phyloP scores from a whole-genome alignment of 2,797 vertebrate genomes.

The Anguilla marmorata region DNA sequence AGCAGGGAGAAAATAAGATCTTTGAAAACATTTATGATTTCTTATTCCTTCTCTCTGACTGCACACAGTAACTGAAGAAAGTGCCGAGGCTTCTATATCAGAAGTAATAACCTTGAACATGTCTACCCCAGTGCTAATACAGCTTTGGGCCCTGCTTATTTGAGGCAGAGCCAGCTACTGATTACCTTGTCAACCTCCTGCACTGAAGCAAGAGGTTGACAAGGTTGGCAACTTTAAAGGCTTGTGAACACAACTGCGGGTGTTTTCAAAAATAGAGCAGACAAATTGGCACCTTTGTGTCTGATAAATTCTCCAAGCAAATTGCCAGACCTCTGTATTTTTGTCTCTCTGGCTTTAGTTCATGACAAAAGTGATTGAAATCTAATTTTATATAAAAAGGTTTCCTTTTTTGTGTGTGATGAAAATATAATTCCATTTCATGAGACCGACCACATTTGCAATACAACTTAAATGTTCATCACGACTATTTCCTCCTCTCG shows the following conservation, averaged over 20 bases:
- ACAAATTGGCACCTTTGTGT: slow-evolving; percentile 54
- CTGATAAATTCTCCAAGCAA: slow-evolving; percentile 49
- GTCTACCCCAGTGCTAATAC: slow-evolving; percentile 65
- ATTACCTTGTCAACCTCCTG: slow-evolving; percentile 65
- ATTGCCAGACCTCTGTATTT: slow-evolving; percentile 41
- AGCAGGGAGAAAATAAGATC: slow-evolving; percentile 48
- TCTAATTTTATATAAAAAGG: neutral
- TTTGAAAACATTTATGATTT: slow-evolving; percentile 47
- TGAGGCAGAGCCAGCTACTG: slow-evolving; percentile 59
- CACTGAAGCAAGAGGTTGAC: slow-evolving; percentile 41
- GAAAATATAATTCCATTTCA: neutral
- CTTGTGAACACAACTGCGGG: slow-evolving; percentile 38
- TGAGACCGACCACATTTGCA: neutral
- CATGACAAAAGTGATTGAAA: slow-evolving; percentile 34
- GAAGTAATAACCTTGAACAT: slow-evolving; percentile 71
- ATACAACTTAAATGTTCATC: neutral
- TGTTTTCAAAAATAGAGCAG: slow-evolving; percentile 49
- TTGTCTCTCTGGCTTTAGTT: slow-evolving; percentile 27
- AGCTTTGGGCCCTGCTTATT: slow-evolving; percentile 57
- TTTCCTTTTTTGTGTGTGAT: neutral
- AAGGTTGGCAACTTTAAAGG: slow-evolving; percentile 47
- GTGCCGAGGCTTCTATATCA: slow-evolving; percentile 49
- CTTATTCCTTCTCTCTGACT: slow-evolving; percentile 47
- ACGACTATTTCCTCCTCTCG: neutral
- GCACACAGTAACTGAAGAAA: slow-evolving; percentile 44